Evolutionary conservation across 2,888 invertebrate species (phyloP).

Genomic region (Trachelus tabidus): DNA sequence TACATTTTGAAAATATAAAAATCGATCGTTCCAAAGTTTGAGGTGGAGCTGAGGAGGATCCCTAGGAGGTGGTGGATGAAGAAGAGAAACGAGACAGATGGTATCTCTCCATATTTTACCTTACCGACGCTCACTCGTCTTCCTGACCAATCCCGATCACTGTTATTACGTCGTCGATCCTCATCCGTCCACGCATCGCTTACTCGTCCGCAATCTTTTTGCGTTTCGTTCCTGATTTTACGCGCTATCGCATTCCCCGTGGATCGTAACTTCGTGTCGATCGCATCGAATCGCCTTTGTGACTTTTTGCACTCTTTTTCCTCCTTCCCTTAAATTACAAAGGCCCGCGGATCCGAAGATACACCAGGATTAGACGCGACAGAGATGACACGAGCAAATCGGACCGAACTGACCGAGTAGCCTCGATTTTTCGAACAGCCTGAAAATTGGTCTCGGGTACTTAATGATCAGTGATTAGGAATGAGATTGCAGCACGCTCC

Average conservation of each 20-base stretch:
- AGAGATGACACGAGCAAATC: background rate
- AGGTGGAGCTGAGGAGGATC: constrained; percentile 15
- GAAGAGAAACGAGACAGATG: constrained; percentile 19
- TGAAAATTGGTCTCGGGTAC: background rate
- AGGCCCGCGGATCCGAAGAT: background rate
- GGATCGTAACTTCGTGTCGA: background rate
- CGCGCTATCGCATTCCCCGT: constrained; percentile 35
- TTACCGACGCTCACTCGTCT: constrained; percentile 31
- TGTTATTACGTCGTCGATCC: constrained; percentile 54
- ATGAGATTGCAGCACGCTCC: background rate
- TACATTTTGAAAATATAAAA: constrained; percentile 11
- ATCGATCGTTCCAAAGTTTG: background rate
- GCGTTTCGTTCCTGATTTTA: constrained; percentile 36
- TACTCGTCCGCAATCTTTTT: constrained; percentile 30
- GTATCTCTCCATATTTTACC: constrained; percentile 34
- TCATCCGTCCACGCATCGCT: constrained; percentile 48
- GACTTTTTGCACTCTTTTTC: background rate
- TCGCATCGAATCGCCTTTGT: background rate
- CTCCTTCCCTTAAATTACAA: background rate
- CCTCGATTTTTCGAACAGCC: background rate
- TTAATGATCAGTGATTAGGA: background rate
- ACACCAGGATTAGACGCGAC: background rate
- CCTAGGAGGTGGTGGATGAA: constrained; percentile 26
- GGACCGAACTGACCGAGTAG: background rate
- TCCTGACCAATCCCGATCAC: constrained; percentile 46